Conservation (phyloP, 2,113 vertebrate species). For the Bambusicola thoracicus region DNA sequence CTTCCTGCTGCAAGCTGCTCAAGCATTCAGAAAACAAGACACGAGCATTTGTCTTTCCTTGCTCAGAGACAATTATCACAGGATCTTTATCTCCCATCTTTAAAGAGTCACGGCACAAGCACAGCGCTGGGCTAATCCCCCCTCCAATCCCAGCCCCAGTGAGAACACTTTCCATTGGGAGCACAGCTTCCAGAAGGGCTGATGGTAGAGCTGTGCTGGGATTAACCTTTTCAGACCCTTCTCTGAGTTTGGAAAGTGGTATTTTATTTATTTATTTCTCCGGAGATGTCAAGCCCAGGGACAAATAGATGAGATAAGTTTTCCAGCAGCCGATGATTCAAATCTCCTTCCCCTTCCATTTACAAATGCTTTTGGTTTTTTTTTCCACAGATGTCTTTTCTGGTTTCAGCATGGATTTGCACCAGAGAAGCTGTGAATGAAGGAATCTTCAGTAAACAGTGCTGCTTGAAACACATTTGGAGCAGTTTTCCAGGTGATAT, state of each 20-base stretch:
- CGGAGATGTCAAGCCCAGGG: not conserved
- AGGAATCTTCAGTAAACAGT: not conserved
- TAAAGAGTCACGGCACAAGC: not conserved
- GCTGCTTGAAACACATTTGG: not conserved
- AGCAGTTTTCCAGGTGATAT: slow-evolving; percentile 40
- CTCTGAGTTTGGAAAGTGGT: not conserved
- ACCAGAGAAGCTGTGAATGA: not conserved
- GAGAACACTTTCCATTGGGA: not conserved
- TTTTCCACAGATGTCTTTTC: not conserved
- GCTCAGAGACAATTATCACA: not conserved
- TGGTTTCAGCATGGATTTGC: not conserved
- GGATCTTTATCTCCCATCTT: not conserved
- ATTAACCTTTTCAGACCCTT: slow-evolving; percentile 41
- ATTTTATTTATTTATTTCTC: not conserved
- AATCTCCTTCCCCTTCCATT: slow-evolving; percentile 1
- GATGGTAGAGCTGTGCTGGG: not conserved
- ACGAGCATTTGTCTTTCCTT: not conserved
- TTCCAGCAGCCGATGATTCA: slow-evolving; percentile 24
- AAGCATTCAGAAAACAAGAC: accelerated
- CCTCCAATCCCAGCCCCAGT: not conserved
- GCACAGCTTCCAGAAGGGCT: not conserved
- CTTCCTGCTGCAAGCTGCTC: not conserved
- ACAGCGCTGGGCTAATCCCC: not conserved
- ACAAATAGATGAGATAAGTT: slow-evolving; percentile 32
- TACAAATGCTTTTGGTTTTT: not conserved